Evolutionary conservation across 2,888 invertebrate genomes (phyloP).

Genomic region (Alloplasta piceator): DNA sequence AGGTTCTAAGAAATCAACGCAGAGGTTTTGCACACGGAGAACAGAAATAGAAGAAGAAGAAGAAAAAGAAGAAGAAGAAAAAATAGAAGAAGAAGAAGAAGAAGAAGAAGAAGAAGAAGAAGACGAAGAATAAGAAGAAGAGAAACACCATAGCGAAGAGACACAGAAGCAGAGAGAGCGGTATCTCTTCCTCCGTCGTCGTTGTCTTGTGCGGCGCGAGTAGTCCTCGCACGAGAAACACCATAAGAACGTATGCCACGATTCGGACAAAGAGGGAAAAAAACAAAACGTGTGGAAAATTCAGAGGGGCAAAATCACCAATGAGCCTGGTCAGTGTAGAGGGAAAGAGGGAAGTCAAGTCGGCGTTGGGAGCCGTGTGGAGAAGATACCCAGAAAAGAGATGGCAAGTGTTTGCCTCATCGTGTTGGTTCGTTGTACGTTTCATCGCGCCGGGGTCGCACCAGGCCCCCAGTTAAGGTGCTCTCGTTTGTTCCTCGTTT

Average conservation of each 20-base stretch:
- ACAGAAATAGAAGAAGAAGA: slow-evolving; percentile 4
- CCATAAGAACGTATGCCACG: slow-evolving; percentile 76
- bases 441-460: slow-evolving; percentile 70
- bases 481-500: slow-evolving; percentile 82
- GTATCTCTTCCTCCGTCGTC: slow-evolving; percentile 69
- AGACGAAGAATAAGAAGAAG: background rate
- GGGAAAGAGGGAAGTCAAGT: slow-evolving; percentile 40
- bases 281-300: slow-evolving; percentile 28
- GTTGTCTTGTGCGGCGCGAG: slow-evolving; percentile 72
- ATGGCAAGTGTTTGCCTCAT: slow-evolving; percentile 42
- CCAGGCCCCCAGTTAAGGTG: slow-evolving; percentile 77
- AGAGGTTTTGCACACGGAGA: slow-evolving; percentile 29
- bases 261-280: slow-evolving; percentile 67
- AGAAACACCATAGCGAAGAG: slow-evolving; percentile 19
- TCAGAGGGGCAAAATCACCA: slow-evolving; percentile 31
- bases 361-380: slow-evolving; percentile 31
- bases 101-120: slow-evolving; percentile 1
- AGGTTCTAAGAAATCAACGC: slow-evolving; percentile 54
- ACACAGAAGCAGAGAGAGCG: slow-evolving; percentile 67
- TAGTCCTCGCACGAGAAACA: slow-evolving; percentile 39
- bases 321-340: slow-evolving; percentile 12
- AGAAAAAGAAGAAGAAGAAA: background rate
- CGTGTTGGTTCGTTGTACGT: slow-evolving; percentile 55
- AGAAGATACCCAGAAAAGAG: slow-evolving; percentile 38
- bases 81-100: background rate